phyloP scores from a whole-genome alignment of 2,113 vertebrate genomes.

The Crypturellus undulatus region DNA sequence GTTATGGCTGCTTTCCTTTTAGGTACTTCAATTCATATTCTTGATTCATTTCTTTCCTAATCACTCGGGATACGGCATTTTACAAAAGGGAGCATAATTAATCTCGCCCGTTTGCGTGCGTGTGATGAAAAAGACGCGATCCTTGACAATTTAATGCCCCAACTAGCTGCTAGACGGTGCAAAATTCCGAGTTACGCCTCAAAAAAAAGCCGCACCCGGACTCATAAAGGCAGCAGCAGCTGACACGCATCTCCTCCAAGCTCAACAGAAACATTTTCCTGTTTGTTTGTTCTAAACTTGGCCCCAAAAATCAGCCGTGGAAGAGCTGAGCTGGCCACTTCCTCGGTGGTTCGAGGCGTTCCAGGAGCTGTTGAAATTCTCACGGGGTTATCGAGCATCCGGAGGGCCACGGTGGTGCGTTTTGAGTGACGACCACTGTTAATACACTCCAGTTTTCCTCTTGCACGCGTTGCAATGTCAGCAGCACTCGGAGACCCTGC shows the following conservation, averaged over 20 bases:
- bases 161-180: conserved; percentile 53
- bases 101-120: conserved; percentile 46
- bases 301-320: background rate
- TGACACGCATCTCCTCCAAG: conserved; percentile 54
- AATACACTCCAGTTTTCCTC: background rate
- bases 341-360: background rate
- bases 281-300: conserved; percentile 11
- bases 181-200: conserved; percentile 45
- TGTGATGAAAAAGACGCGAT: conserved; percentile 53
- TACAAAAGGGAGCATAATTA: conserved; percentile 53
- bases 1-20: background rate
- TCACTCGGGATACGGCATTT: conserved; percentile 37
- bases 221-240: conserved; percentile 32
- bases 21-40: conserved; percentile 59
- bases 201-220: conserved; percentile 40
- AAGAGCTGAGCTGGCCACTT: background rate
- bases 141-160: conserved; percentile 27
- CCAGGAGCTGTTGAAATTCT: conserved; percentile 47
- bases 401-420: background rate
- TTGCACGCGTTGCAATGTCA: background rate
- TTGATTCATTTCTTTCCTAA: conserved; percentile 52
- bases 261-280: background rate
- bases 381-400: conserved; percentile 6
- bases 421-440: background rate
- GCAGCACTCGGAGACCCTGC: background rate